Conservation (phyloP, 1,140 invertebrate species). For the Luehdorfia chinensis region DNA sequence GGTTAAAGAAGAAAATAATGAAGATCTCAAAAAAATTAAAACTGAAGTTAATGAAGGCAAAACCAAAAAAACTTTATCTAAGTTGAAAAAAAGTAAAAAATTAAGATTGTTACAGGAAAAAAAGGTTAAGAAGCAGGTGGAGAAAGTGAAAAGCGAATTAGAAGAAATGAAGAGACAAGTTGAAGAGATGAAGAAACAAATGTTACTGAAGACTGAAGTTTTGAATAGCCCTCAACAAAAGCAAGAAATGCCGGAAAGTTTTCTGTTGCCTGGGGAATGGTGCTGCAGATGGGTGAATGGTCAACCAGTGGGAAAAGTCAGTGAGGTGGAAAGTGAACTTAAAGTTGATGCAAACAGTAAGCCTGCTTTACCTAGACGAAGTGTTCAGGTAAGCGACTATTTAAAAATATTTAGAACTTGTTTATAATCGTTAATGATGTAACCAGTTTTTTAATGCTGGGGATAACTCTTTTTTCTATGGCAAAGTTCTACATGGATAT, state of each 20-base stretch:
- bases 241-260: conserved; percentile 42
- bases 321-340: conserved; percentile 64
- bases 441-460: too few relatives aligned
- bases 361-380: conserved; percentile 37
- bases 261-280: conserved; percentile 74
- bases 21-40: conserved; percentile 4
- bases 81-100: conserved; percentile 56
- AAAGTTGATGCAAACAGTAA: conserved; percentile 42
- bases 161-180: conserved; percentile 55
- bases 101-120: conserved; percentile 55
- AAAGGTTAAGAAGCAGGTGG: conserved; percentile 56
- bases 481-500: too few relatives aligned
- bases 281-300: conserved; percentile 81
- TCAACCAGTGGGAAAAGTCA: conserved; percentile 77
- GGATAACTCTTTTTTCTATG: too few relatives aligned
- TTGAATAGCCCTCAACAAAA: conserved; percentile 21
- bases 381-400: conserved; percentile 54
- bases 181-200: conserved; percentile 54
- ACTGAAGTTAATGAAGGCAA: conserved; percentile 22
- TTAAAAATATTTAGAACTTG: background rate
- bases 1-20: conserved; percentile 17
- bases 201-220: conserved; percentile 42
- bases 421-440: too few relatives aligned
- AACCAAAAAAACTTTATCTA: conserved; percentile 31
- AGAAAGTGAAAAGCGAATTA: conserved; percentile 53